Evolutionary conservation across 2,797 vertebrate genomes (phyloP).

Genomic region (Buphagus erythrorhynchus): DNA sequence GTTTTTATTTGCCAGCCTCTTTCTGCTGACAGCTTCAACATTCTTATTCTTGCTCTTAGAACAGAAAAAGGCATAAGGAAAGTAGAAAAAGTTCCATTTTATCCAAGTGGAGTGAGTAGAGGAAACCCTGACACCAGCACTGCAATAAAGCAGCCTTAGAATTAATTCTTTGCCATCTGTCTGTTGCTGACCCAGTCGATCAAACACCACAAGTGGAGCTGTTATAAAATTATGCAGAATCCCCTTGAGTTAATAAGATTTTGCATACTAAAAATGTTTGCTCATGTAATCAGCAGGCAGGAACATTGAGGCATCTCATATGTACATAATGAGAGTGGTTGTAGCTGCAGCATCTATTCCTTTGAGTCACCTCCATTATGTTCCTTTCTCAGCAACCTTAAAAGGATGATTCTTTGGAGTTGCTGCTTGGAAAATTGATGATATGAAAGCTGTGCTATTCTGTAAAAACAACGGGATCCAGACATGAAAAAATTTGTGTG

Average conservation of each 20-base stretch:
- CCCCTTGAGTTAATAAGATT: constrained; percentile 18
- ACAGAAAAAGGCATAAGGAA: background rate
- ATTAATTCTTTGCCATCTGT: constrained; percentile 29
- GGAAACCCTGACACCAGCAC: background rate
- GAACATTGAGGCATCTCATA: background rate
- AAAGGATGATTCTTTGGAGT: background rate
- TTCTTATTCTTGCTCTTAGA: background rate
- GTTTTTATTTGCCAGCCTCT: background rate
- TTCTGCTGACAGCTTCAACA: background rate
- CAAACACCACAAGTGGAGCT: constrained; percentile 4
- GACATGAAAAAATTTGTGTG: background rate
- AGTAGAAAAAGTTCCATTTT: background rate
- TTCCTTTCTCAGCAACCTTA: background rate
- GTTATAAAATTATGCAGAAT: constrained; percentile 34
- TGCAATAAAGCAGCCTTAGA: background rate
- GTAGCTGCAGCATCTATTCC: constrained; percentile 10
- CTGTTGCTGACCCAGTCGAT: constrained; percentile 2
- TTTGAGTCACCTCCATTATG: background rate
- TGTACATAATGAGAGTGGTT: background rate
- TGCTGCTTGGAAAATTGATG: background rate
- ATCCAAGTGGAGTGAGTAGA: background rate
- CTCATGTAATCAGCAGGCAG: background rate
- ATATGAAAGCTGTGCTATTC: background rate
- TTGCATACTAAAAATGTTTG: background rate
- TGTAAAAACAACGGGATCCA: background rate